These are phyloP conservation scores for Tethea ocularis DNA, from an alignment of 2,888 invertebrate genomes.

Conservation along the genomic window DNA sequence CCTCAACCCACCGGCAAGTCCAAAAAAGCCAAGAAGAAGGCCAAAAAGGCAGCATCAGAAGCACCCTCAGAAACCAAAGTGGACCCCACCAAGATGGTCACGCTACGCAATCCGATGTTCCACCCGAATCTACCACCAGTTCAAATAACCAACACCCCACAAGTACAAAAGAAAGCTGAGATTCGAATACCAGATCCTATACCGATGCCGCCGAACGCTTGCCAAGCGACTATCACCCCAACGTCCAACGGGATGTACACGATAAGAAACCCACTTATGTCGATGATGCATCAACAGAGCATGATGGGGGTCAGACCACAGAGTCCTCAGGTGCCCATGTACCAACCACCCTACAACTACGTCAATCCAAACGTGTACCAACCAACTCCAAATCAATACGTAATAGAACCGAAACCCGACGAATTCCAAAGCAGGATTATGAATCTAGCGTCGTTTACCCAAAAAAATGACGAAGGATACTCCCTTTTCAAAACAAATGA, in stretches of 20 bases:
- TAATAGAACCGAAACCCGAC: slow-evolving; percentile 52
- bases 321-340: slow-evolving; percentile 48
- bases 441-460: slow-evolving; percentile 75
- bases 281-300: slow-evolving; percentile 76
- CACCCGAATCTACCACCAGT: slow-evolving; percentile 81
- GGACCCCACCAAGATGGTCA: slow-evolving; percentile 87
- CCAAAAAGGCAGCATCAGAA: slow-evolving; percentile 71
- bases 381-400: slow-evolving; percentile 39
- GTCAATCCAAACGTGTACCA: slow-evolving; percentile 60
- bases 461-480: slow-evolving; percentile 77
- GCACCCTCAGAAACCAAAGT: slow-evolving; percentile 42
- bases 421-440: slow-evolving; percentile 68
- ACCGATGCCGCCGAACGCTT: slow-evolving; percentile 75
- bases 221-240: slow-evolving; percentile 80
- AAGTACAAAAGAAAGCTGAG: slow-evolving; percentile 57
- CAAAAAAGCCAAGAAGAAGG: slow-evolving; percentile 79
- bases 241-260: slow-evolving; percentile 90
- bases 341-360: slow-evolving; percentile 57
- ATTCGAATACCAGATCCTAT: slow-evolving; percentile 75
- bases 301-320: slow-evolving; percentile 57
- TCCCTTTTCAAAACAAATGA: slow-evolving; percentile 69
- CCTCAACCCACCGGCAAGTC: slow-evolving; percentile 53
- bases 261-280: slow-evolving; percentile 89
- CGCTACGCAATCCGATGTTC: slow-evolving; percentile 91
- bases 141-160: slow-evolving; percentile 52